Base-by-base conservation (phyloP, 2,888 invertebrate genomes). In the Hipparchia sbordonii region DNA sequence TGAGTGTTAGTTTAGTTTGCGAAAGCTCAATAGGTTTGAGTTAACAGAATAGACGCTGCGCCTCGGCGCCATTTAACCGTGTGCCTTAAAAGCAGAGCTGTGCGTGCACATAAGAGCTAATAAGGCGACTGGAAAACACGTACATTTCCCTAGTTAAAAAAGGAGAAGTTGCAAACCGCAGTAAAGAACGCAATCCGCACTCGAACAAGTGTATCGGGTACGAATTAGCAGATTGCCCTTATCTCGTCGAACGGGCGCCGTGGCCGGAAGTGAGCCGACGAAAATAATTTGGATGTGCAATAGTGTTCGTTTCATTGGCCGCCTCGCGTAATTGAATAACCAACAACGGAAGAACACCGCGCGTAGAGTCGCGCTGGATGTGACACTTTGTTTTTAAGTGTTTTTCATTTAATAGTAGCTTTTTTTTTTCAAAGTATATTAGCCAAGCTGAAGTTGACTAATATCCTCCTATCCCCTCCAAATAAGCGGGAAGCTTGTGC, bases 251-350 rank as follows among this genome's bases (percentile, higher is more conserved):
- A 54, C 5, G 6, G 7, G 48, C 46, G 54, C 23, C n/a, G 62
- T 48, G 52, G 70, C 60, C 68, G 72, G 74, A 74, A 76, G 70
- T 66, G 23, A 68, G 45, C 70, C 56, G 68, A 46, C 68, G 69
- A 76, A 76, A 78, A 76, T 67, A 81, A 80, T 82, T 82, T 79
- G 79, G 74, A 79, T 80, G 79, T 78, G 79, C 79, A 79, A 78
- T 76, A 71, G 78, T 75, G 77, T 74, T 77, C 77, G 77, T 81
- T 78, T 81, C 81, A 79, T 82, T 79, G 79, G 78, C 74, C 74
- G 77, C 74, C 76, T 78, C 73, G 77, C 76, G 60, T 83, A 83
- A 83, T 84, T 82, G 80, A 83, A 84, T 82, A 74, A 74, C 68
- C 72, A 63, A 61, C 70, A 74, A 71, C 70, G 68, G 68, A 70